Evolutionary conservation across 2,888 invertebrate genomes (phyloP).

Genomic region (Aleiodes testaceus): DNA sequence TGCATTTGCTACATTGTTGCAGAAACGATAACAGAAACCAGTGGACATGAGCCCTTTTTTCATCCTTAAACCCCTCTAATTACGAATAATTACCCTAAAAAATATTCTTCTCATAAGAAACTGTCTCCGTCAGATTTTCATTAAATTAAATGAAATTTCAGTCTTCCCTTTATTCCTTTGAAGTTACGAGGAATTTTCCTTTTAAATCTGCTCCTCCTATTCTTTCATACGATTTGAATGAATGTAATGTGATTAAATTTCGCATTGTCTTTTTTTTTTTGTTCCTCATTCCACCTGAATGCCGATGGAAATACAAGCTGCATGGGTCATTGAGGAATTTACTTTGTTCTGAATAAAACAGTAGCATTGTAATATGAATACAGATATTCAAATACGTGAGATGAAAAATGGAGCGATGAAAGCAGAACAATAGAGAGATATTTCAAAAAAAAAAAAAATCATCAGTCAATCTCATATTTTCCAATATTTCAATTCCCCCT

Average conservation of each 20-base stretch:
- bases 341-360: constrained; percentile 12
- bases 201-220: background rate
- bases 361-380: constrained; percentile 7
- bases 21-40: background rate
- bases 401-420: background rate
- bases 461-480: too few species aligned
- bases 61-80: too few species aligned
- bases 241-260: constrained; percentile 13
- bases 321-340: constrained; percentile 21
- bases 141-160: background rate
- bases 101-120: too few species aligned
- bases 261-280: background rate
- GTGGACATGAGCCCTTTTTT: too few species aligned
- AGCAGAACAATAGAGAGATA: too few species aligned
- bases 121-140: background rate
- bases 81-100: too few species aligned
- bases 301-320: constrained; percentile 1
- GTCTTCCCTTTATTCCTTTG: background rate
- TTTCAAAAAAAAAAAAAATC: too few species aligned
- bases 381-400: constrained; percentile 1
- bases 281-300: constrained; percentile 7
- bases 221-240: constrained; percentile 8
- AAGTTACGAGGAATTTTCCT: background rate
- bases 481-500: too few species aligned
- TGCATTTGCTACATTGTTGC: background rate